Evolutionary conservation across 2,113 vertebrate genomes (phyloP).

Genomic region (Corythornis cristatus): DNA sequence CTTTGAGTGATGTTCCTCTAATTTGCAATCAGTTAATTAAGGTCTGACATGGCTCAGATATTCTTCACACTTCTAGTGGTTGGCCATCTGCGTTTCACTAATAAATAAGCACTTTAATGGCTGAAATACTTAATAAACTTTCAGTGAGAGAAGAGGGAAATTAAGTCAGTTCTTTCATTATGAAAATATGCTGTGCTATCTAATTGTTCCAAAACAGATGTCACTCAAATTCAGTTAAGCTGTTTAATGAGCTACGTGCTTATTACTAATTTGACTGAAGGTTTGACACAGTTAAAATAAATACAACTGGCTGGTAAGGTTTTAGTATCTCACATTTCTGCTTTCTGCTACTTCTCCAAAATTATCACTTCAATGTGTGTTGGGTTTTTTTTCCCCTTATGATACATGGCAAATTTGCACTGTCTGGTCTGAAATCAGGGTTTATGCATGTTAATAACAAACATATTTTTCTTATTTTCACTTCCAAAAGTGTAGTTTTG

Average conservation of each 20-base stretch:
- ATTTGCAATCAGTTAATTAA: conserved; percentile 60
- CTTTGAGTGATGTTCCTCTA: background rate
- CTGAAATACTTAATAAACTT: conserved; percentile 52
- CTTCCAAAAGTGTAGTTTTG: background rate
- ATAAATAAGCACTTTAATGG: conserved; percentile 49
- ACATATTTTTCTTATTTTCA: conserved; percentile 4
- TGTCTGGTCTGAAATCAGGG: background rate
- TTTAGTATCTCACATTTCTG: background rate
- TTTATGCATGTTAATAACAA: background rate
- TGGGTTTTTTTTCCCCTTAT: background rate
- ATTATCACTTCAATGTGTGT: background rate
- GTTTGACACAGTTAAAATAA: conserved; percentile 1
- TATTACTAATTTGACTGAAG: conserved; percentile 30
- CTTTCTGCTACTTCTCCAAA: background rate
- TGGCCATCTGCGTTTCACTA: conserved; percentile 43
- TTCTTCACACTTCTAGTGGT: conserved; percentile 8
- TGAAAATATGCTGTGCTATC: conserved; percentile 26
- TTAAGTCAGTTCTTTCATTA: conserved; percentile 48
- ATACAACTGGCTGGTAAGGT: background rate
- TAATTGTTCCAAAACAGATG: conserved; percentile 57
- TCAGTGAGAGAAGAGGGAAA: conserved; percentile 23
- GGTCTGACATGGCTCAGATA: conserved; percentile 34
- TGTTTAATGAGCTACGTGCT: conserved; percentile 23
- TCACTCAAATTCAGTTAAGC: conserved; percentile 57
- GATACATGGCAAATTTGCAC: background rate